Conservation (phyloP, 1,140 invertebrate genomes). For the Lepidostoma basale region DNA sequence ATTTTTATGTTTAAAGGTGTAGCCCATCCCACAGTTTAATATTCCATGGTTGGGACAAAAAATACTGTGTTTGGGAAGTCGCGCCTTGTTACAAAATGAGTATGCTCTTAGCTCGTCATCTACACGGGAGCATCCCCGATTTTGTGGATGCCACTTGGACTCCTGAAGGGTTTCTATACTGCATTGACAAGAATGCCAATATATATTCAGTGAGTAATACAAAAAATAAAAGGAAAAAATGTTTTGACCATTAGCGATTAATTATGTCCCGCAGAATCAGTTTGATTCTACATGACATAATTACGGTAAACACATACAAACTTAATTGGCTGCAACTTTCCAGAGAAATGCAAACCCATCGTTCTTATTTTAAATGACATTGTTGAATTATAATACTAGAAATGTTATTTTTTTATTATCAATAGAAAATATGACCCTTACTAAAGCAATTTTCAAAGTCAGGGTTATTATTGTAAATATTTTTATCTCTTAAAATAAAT, state of each 20-base stretch:
- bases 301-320: too few relatives aligned
- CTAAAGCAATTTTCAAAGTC: too few relatives aligned
- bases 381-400: too few relatives aligned
- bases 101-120: slow-evolving; percentile 50
- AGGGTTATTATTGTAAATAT: too few relatives aligned
- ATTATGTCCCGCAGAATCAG: too few relatives aligned
- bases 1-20: slow-evolving; percentile 23
- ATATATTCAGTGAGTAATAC: slow-evolving; percentile 51
- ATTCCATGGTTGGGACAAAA: slow-evolving; percentile 51
- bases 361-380: too few relatives aligned
- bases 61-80: slow-evolving; percentile 56
- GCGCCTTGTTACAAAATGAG: slow-evolving; percentile 54
- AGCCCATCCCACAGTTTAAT: slow-evolving; percentile 21
- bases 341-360: too few relatives aligned
- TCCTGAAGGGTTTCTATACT: slow-evolving; percentile 54
- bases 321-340: too few relatives aligned
- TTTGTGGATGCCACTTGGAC: slow-evolving; percentile 53
- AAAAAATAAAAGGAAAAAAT: slow-evolving; percentile 1
- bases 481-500: too few relatives aligned
- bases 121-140: slow-evolving; percentile 50
- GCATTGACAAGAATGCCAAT: slow-evolving; percentile 51
- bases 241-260: too few relatives aligned
- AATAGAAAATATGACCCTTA: background rate
- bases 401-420: too few relatives aligned
- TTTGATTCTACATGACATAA: too few relatives aligned